Evolutionary conservation across 2,113 vertebrate species (phyloP).

Genomic region (Colaptes auratus): DNA sequence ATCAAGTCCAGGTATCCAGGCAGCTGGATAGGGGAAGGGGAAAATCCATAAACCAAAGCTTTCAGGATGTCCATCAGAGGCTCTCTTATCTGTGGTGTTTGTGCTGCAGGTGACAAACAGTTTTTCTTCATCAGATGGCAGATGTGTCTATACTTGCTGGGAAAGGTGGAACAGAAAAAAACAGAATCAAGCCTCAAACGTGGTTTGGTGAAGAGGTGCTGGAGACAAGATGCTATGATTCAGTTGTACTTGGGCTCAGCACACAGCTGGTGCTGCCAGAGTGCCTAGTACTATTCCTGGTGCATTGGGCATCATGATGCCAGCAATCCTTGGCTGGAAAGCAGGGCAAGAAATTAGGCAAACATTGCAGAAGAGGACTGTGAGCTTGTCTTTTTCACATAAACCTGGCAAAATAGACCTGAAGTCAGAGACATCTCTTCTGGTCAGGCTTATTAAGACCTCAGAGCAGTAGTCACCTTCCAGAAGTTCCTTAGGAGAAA

Average conservation of each 20-base stretch:
- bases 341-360: not conserved
- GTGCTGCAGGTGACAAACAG: not conserved
- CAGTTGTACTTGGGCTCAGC: not conserved
- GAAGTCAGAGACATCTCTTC: not conserved
- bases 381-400: not conserved
- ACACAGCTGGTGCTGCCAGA: accelerated
- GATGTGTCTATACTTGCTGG: not conserved
- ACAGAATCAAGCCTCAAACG: not conserved
- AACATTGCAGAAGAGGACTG: not conserved
- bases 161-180: not conserved
- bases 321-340: not conserved
- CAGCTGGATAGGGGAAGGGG: not conserved
- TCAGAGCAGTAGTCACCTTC: not conserved
- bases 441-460: not conserved
- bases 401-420: not conserved
- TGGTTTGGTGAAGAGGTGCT: not conserved
- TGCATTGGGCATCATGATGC: not conserved
- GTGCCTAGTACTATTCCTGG: not conserved
- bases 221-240: not conserved
- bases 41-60: not conserved
- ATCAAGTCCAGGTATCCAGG: not conserved
- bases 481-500: not conserved
- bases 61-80: not conserved
- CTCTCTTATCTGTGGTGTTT: not conserved
- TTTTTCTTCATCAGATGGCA: not conserved